Percentiles rank a stretch among this genome's conserved stretches.
These are phyloP conservation scores for Micrasema minimum DNA, from an alignment of 1,140 invertebrate species.

Conservation along the genomic window DNA sequence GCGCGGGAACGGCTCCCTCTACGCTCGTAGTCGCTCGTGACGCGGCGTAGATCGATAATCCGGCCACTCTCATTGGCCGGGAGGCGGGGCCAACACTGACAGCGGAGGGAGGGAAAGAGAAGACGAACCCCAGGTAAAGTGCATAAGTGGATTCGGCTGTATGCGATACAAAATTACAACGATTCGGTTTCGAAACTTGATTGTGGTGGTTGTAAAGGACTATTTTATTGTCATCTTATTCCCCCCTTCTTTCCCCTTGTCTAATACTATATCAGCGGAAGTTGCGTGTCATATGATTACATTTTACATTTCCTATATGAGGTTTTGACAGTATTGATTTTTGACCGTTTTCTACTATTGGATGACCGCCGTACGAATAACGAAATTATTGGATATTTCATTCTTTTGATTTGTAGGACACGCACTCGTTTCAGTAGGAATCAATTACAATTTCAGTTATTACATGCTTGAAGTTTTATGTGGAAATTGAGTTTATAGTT, in stretches of 20 bases:
- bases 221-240: slow-evolving; percentile 41
- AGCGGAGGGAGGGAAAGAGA: slow-evolving; percentile 28
- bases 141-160: slow-evolving; percentile 48
- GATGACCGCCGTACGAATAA: slow-evolving; percentile 13
- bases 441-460: no score
- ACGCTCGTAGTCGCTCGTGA: slow-evolving; percentile 24
- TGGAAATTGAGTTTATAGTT: no score
- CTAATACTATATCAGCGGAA: neutral
- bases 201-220: slow-evolving; percentile 40
- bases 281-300: slow-evolving; percentile 25
- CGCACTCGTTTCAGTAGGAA: no score
- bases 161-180: slow-evolving; percentile 49
- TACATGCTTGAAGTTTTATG: no score
- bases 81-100: slow-evolving; percentile 44
- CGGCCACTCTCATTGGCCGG: slow-evolving; percentile 46
- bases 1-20: slow-evolving; percentile 33
- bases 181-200: slow-evolving; percentile 48
- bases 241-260: neutral
- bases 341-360: slow-evolving; percentile 21
- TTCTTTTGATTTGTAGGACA: neutral
- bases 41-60: slow-evolving; percentile 47
- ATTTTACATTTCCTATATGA: slow-evolving; percentile 26
- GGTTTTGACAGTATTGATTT: slow-evolving; percentile 38
- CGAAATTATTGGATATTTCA: slow-evolving; percentile 29
- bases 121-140: slow-evolving; percentile 6